These are phyloP conservation scores for Macropus fuliginosus DNA, from an alignment of 2,797 vertebrate species.

Conservation along the genomic window DNA sequence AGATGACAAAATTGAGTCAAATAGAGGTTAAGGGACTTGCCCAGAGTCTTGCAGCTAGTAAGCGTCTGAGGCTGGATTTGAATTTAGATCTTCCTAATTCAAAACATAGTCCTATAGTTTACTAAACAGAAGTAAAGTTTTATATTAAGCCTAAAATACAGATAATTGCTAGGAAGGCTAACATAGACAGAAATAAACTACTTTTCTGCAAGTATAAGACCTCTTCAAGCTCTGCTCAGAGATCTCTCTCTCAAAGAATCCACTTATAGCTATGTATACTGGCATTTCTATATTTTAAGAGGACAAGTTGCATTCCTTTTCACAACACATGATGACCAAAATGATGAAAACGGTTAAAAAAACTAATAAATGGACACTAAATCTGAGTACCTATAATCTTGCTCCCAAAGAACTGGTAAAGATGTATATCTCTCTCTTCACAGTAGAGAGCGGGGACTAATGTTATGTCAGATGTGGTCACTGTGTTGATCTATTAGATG, in stretches of 20 bases:
- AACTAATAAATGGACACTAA: neutral
- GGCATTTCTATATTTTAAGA: neutral
- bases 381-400: neutral
- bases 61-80: neutral
- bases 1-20: neutral
- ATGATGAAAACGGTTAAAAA: neutral
- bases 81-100: neutral
- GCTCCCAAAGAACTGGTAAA: neutral
- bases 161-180: neutral
- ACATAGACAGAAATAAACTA: neutral
- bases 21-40: neutral
- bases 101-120: neutral
- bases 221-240: neutral
- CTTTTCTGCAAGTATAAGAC: neutral
- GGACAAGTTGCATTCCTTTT: neutral
- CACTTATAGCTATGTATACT: neutral
- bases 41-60: neutral
- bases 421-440: neutral
- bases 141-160: neutral
- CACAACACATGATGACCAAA: neutral
- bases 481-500: neutral
- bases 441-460: neutral
- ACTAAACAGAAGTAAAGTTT: neutral
- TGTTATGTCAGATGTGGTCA: neutral
- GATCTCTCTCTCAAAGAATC: neutral